Evolutionary conservation across 1,140 invertebrate genomes (phyloP), one percentile per base, ranked within the genome.

Genomic region (Bombus impatiens): DNA sequence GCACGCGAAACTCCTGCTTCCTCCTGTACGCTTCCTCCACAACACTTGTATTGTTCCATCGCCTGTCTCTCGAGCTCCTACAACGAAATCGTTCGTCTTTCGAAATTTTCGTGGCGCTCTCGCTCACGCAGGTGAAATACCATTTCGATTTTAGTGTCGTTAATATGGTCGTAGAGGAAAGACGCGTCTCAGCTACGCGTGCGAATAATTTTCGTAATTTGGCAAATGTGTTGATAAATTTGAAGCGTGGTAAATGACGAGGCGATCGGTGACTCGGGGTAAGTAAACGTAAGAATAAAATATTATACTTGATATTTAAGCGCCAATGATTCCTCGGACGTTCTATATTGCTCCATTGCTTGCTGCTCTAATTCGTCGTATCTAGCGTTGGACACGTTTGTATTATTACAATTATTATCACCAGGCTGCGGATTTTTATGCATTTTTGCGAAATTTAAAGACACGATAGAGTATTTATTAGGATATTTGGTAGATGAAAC

Each of bases 41-140:
- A 90, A 72, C 88, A 90, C 80, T 86, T 90, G 22, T 95, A 94
- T 70, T 94, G 94, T 82, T 95, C 94, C 84, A 93, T 78, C 0
- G 94, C 94, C 44, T 94, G 93, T 5, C 93, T 93, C 42, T 95
- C 94, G 6, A 95, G 90, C 85, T 95, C 94, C 94, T 94, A 42
- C n/a, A 83, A 78, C n/a, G 10, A 88, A 78, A 78, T 59, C 1
- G 42, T 12, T 62, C 15, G 18, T 28, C 2, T 53, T 35, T 74
- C 25, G 37, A 35, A 28, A 37, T 13, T n/a, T 35, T 37, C 37
- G 35, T 28, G 40, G 1, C 8, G 3, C 0, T 70, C 35, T 12
- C 22, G 25, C 10, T 0, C 12, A n/a, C 68, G 15, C 25, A 42
- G n/a, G 15, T 62, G 12, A 35, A 59, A 15, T 53, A 12, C 35